Evolutionary conservation across 2,113 vertebrate species (phyloP), one percentile per base, ranked within the genome.

Genomic region (Heliornis fulica): DNA sequence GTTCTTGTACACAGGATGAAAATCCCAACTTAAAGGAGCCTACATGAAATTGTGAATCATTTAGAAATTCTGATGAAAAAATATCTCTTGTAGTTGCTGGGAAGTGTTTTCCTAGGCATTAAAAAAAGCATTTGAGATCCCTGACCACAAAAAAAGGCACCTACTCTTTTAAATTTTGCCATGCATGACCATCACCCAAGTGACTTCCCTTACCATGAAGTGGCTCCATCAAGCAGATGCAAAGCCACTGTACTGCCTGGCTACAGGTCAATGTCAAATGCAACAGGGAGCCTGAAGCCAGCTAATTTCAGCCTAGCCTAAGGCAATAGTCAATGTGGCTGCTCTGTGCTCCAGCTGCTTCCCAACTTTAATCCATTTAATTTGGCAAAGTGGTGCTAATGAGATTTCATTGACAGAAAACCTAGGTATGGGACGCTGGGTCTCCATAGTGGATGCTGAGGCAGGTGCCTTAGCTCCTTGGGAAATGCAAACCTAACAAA

Each of bases 321-420:
- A 94, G 90, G 88, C 92, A 96, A 56, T 43, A 79, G 80, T 85
- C 88, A 83, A 57, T 65, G 76, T 89, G 57, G 87, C 86, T 91
- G 71, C 53, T 70, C 80, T 59, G 61, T 3, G 3, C 28, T 89
- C 76, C 66, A 93, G 82, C 60, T 93, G 82, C 72, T 90, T 96
- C 82, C 90, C 93, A 93, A 31, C 61, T 95, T 87, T 71, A 89
- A 96, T 93, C 68, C 78, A 77, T 95, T 97, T 96, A 89, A 93
- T 94, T 89, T 86, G 78, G 78, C 56, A 56, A 71, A 76, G 60
- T 66, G 89, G 89, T 94, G 93, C 83, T 96, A 96, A 96, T 96
- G 93, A 94, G 90, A 96, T 95, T 95, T 96, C 45, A 43, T 56
- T 75, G 89, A 75, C 8, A 59, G 46, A 51, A 77, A 31, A 48